phyloP scores from a whole-genome alignment of 2,888 invertebrate species.

The Diaperis boleti region DNA sequence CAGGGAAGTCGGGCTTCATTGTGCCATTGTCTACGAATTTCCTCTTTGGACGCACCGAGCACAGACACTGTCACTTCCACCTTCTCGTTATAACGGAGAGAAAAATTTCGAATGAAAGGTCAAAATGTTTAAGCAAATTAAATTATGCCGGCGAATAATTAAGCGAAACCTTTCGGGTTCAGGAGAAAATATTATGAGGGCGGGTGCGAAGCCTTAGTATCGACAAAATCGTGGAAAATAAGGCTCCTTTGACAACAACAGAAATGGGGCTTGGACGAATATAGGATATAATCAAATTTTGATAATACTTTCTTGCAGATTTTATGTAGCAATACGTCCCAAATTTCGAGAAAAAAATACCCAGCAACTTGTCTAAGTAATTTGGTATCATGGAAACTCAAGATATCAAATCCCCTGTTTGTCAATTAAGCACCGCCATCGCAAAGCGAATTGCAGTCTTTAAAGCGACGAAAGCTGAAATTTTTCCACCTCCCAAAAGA shows the following conservation, averaged over 20 bases:
- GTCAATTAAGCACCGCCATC: too few species aligned
- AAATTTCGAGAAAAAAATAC: too few species aligned
- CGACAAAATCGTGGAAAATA: too few species aligned
- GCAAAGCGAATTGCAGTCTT: too few species aligned
- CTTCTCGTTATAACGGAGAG: constrained; percentile 25
- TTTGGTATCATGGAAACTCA: too few species aligned
- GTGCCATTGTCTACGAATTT: constrained; percentile 54
- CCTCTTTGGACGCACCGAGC: constrained; percentile 47
- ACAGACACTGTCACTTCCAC: constrained; percentile 50
- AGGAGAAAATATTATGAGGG: constrained; percentile 7
- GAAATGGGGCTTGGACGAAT: too few species aligned
- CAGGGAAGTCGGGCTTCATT: constrained; percentile 42
- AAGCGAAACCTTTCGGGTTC: constrained; percentile 25
- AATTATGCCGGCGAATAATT: constrained; percentile 22
- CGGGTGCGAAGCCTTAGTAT: neutral
- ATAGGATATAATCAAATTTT: too few species aligned
- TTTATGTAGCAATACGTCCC: too few species aligned
- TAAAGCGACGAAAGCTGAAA: neutral
- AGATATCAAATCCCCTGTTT: too few species aligned
- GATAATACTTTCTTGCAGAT: too few species aligned
- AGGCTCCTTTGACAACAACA: too few species aligned
- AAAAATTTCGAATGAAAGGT: constrained; percentile 24
- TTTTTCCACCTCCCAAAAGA: neutral
- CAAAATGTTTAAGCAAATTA: constrained; percentile 26
- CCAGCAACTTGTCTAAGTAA: too few species aligned